phyloP scores from a whole-genome alignment of 1,140 invertebrate genomes.

The Antheraea pernyi region DNA sequence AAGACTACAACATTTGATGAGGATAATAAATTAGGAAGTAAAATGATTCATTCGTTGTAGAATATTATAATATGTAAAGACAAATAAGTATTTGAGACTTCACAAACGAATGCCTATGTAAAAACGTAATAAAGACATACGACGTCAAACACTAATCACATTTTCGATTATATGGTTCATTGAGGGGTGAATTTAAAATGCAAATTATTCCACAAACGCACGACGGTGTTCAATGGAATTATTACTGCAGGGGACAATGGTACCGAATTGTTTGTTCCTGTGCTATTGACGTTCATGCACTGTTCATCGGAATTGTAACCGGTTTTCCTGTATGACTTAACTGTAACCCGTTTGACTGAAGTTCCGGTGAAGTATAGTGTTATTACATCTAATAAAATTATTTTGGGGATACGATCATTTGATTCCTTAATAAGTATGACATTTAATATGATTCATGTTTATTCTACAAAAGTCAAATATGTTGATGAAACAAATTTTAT shows the following conservation, averaged over 20 bases:
- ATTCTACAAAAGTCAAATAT: too few species aligned
- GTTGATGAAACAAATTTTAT: too few species aligned
- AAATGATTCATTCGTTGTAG: neutral
- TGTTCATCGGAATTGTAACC: conserved; percentile 30
- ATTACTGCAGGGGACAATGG: conserved; percentile 26
- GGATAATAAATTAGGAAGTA: neutral
- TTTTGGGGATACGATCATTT: neutral
- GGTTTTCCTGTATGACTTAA: conserved; percentile 28
- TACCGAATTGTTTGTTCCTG: conserved; percentile 30
- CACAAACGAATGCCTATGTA: neutral
- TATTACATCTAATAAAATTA: neutral
- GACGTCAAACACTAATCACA: neutral
- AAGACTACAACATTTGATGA: neutral
- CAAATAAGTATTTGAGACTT: neutral
- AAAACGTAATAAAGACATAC: neutral
- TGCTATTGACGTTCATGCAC: conserved; percentile 24
- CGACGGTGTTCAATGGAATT: conserved; percentile 49
- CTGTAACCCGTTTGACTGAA: neutral
- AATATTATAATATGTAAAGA: neutral
- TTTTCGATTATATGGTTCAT: conserved; percentile 26
- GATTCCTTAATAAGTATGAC: neutral
- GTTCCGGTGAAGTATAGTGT: neutral
- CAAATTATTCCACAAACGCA: conserved; percentile 45
- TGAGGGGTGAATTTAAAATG: conserved; percentile 53
- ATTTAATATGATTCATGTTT: too few species aligned